Evolutionary conservation across 2,113 vertebrate genomes (phyloP), one percentile per base, ranked within the genome.

Genomic region (Probosciger aterrimus): DNA sequence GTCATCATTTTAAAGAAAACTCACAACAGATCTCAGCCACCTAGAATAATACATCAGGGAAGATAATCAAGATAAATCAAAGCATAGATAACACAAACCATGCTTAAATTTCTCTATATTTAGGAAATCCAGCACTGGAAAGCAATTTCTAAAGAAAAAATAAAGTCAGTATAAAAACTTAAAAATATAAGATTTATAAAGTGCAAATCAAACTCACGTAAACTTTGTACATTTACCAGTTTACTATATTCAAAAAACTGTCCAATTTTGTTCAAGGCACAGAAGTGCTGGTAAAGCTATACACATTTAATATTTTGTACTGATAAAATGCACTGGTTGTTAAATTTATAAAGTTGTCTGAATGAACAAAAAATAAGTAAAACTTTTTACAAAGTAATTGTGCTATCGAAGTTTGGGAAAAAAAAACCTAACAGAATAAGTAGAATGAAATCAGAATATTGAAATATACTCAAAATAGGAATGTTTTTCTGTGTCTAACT

Each of bases 401-500:
- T 86, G 78, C 35, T 84, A 83, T 94, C 82, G 69, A 75, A 53
- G 39, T 90, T 91, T 60, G 35, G 37, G 60, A 68, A 80, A 83
- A 57, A 30, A 37, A 20, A 41, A n/a, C n/a, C 60, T 88, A 92
- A 70, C 44, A 71, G 80, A 96, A 64, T 53, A 96, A 94, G 94
- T 74, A 85, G 57, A 64, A 77, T 93, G 60, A 90, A 96, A 94
- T 77, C 82, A 88, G 86, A 75, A 85, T 92, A 95, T 43, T 90
- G 77, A 96, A 86, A 96, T 86, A 78, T 24, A 94, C 85, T 80
- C 69, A 95, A 97, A 96, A 96, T 82, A 97, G 91, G 33, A 96
- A 91, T 67, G n/a, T 75, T 95, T 96, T 83, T 63, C 75, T 88
- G 14, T 27, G 20, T 82, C 82, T 96, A 95, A 97, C 93, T 97